phyloP scores from a whole-genome alignment of 1,140 invertebrate genomes.

The Vanessa atalanta region DNA sequence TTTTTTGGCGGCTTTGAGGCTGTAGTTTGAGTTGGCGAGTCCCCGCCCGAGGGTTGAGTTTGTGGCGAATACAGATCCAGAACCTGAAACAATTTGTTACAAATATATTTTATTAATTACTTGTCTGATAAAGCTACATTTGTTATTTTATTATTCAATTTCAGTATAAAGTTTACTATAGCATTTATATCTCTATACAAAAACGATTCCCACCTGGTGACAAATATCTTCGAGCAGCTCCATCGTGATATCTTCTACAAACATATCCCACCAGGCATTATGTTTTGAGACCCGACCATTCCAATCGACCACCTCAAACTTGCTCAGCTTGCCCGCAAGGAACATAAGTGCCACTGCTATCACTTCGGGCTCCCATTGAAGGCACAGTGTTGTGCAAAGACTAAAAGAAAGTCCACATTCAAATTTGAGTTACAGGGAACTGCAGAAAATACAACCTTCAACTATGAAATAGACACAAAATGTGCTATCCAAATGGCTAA shows the following conservation, averaged over 20 bases:
- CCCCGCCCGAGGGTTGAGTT: slow-evolving; percentile 80
- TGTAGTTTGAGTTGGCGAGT: slow-evolving; percentile 83
- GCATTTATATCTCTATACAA: too few species aligned
- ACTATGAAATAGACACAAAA: too few species aligned
- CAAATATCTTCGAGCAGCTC: slow-evolving; percentile 98
- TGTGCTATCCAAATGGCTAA: too few species aligned
- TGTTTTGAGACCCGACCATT: slow-evolving; percentile 90
- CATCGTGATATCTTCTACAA: slow-evolving; percentile 97
- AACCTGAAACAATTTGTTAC: slow-evolving; percentile 76
- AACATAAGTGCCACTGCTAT: slow-evolving; percentile 99
- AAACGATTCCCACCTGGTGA: slow-evolving; percentile 86
- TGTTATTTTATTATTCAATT: too few species aligned
- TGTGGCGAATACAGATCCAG: slow-evolving; percentile 92
- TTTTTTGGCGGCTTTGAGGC: slow-evolving; percentile 64
- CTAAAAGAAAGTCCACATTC: slow-evolving; percentile 73
- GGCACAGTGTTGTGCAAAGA: slow-evolving; percentile 96
- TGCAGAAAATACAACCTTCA: too few species aligned
- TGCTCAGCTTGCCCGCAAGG: slow-evolving; percentile 96
- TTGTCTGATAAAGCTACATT: not conserved
- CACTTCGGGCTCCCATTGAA: slow-evolving; percentile 99
- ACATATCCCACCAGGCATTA: slow-evolving; percentile 98
- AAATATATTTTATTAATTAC: not conserved
- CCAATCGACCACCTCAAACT: slow-evolving; percentile 98
- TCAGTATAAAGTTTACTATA: too few species aligned
- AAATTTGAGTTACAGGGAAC: not conserved